These are phyloP conservation scores for Carabus problematicus DNA, from an alignment of 2,888 invertebrate genomes.

Conservation along the genomic window DNA sequence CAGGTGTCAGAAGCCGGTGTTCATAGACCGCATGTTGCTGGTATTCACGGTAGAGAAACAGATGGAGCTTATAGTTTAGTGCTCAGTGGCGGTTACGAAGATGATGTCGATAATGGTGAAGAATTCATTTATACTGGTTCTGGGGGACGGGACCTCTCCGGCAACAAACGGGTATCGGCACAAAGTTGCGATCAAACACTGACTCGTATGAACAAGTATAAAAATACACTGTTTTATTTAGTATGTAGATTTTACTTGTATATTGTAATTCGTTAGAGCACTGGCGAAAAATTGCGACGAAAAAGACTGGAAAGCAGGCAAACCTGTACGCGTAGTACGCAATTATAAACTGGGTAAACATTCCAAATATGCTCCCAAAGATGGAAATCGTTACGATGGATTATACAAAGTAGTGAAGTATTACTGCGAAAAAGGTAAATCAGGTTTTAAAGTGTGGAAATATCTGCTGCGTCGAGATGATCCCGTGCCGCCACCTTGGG, in stretches of 20 bases:
- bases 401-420: slow-evolving; percentile 88
- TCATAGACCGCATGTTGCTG: slow-evolving; percentile 83
- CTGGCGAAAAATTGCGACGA: slow-evolving; percentile 69
- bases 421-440: slow-evolving; percentile 77
- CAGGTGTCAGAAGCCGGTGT: slow-evolving; percentile 82
- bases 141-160: slow-evolving; percentile 82
- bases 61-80: slow-evolving; percentile 85
- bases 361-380: slow-evolving; percentile 79
- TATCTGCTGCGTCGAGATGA: slow-evolving; percentile 81
- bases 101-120: slow-evolving; percentile 80
- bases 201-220: slow-evolving; percentile 74
- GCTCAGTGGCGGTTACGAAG: slow-evolving; percentile 83
- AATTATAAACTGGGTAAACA: slow-evolving; percentile 77
- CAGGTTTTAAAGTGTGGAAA: slow-evolving; percentile 82
- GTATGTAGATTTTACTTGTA: too few species aligned
- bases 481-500: slow-evolving; percentile 81
- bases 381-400: slow-evolving; percentile 83
- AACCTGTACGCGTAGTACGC: slow-evolving; percentile 80
- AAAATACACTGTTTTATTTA: too few species aligned
- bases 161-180: slow-evolving; percentile 80
- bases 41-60: slow-evolving; percentile 80
- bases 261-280: slow-evolving; percentile 49
- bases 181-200: slow-evolving; percentile 82
- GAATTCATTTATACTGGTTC: slow-evolving; percentile 86
- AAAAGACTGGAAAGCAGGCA: slow-evolving; percentile 74